Conservation (phyloP, 2,797 vertebrate species). For the Ctenochaetus hawaiiensis region DNA sequence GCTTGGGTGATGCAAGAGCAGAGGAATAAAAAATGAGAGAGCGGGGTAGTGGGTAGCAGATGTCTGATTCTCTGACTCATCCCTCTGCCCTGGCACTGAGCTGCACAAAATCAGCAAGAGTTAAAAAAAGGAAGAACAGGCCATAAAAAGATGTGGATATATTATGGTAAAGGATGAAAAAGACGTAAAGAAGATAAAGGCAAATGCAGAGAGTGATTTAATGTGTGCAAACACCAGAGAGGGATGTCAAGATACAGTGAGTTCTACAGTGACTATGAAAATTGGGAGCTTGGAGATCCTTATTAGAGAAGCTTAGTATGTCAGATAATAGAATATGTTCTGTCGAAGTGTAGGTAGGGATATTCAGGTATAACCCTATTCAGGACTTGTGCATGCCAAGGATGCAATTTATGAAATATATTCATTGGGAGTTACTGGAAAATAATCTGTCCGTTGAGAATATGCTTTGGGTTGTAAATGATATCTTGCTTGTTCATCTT, state of each 20-base stretch:
- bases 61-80: constrained; percentile 61
- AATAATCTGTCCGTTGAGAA: neutral
- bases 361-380: neutral
- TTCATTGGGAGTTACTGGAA: neutral
- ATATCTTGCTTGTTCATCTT: neutral
- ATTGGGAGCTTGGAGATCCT: neutral
- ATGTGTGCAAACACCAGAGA: constrained; percentile 1
- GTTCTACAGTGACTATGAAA: neutral
- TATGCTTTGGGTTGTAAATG: neutral
- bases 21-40: constrained; percentile 57
- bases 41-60: constrained; percentile 45
- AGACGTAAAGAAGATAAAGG: constrained; percentile 10
- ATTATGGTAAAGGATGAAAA: constrained; percentile 28
- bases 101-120: constrained; percentile 27
- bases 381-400: neutral
- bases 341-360: neutral
- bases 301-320: neutral
- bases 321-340: neutral
- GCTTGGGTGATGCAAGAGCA: constrained; percentile 28
- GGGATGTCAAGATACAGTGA: neutral
- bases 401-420: neutral
- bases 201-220: constrained; percentile 16
- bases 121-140: constrained; percentile 1
- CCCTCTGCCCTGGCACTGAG: constrained; percentile 31
- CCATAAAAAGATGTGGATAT: constrained; percentile 16